phyloP scores from a whole-genome alignment of 1,140 invertebrate species.

The Brachystomella parvula region DNA sequence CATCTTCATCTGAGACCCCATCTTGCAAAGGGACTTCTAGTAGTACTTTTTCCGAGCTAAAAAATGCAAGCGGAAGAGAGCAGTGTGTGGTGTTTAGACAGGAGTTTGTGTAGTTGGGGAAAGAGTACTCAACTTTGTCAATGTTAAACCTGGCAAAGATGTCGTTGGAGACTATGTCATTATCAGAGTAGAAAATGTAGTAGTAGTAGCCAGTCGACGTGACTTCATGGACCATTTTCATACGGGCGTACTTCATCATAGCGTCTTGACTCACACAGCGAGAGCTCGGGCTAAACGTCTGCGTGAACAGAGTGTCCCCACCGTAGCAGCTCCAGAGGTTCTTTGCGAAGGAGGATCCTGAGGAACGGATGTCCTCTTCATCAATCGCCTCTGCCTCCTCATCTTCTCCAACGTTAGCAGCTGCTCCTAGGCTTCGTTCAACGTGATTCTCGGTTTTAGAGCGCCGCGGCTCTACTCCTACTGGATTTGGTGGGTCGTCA shows the following conservation, averaged over 20 bases:
- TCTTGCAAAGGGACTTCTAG: constrained; percentile 71
- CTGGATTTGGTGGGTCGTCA: constrained; percentile 39
- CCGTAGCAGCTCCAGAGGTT: constrained; percentile 57
- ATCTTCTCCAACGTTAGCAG: too few relatives aligned
- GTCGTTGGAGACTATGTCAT: constrained; percentile 65
- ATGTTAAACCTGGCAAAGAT: constrained; percentile 75
- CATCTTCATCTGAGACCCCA: constrained; percentile 63
- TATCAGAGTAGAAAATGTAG: constrained; percentile 78
- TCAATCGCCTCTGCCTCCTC: constrained; percentile 42
- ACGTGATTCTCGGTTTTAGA: constrained; percentile 27
- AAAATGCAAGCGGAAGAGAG: constrained; percentile 57
- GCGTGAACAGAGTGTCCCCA: constrained; percentile 58
- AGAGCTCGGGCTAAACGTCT: constrained; percentile 57
- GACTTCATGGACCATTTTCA: constrained; percentile 59
- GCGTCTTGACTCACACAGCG: constrained; percentile 58
- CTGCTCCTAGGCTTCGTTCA: constrained; percentile 42
- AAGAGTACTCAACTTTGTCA: constrained; percentile 69
- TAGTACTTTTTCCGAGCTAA: constrained; percentile 64
- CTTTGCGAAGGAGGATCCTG: constrained; percentile 36
- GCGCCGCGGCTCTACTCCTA: constrained; percentile 47
- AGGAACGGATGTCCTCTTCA: constrained; percentile 36
- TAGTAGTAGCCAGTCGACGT: constrained; percentile 69
- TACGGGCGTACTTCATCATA: constrained; percentile 54
- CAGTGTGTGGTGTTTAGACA: constrained; percentile 69
- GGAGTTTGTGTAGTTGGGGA: constrained; percentile 59